Base-by-base conservation (phyloP, 2,797 vertebrate species). In the Rhinogobio ventralis region DNA sequence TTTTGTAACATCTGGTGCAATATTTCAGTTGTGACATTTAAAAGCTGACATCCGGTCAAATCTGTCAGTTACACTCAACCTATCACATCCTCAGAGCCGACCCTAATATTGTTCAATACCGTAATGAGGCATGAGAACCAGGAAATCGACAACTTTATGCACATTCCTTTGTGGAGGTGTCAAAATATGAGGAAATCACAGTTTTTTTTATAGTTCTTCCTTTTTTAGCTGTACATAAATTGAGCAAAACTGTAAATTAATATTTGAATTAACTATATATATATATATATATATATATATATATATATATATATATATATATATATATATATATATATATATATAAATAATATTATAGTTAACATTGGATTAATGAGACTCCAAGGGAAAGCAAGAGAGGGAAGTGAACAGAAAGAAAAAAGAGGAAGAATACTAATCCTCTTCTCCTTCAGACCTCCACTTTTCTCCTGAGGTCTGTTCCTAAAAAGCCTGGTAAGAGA, bases 381-480 rank as follows among this genome's bases (percentile, higher is more conserved):
- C 1, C 7, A 75, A 53, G 36, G 49, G 74, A 46, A 57, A 53
- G 17, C n/a, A 45, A 45, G 15, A 51, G 46, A 53, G 73, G n/a
- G 57, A 77, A 28, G 15, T 15, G 13, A 14, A 45, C 49, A 76
- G 62, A 57, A 36, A 39, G 33, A 28, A 55, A 60, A 78, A 78
- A 78, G 33, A 49, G 51, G 51, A 78, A 71, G 51, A 60, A 60
- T 20, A 36, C 64, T 57, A 72, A 84, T 84, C 62, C 62, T 77
- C 33, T 84, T 69, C 51, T 30, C 25, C n/a, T n/a, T 84, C 19
- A 84, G 84, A 79, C 68, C 57, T 17, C 42, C 49, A 20, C 57
- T 77, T 85, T 78, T 86, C 42, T 73, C 79, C 60, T 45, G 57
- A 45, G 79, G 68, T 75, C 62, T 87, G 71, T 88, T 88, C 86